phyloP scores from a whole-genome alignment of 37 sponge, comb jelly and placozoan species.

The Haliclona indistincta region DNA sequence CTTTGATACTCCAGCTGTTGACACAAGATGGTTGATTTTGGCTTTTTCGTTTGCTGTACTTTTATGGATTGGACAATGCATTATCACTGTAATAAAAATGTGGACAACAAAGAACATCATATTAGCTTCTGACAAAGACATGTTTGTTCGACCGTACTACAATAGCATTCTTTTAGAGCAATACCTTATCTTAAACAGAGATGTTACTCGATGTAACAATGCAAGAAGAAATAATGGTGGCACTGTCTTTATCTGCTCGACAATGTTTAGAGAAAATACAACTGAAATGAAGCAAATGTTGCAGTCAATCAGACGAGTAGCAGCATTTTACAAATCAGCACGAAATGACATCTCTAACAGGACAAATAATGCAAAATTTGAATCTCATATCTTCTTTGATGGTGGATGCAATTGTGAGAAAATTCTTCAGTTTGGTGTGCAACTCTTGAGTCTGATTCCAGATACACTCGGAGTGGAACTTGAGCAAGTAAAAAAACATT shows the following conservation, averaged over 20 bases:
- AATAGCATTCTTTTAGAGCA: slow-evolving; percentile 73
- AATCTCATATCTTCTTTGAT: slow-evolving; percentile 91
- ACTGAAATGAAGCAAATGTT: slow-evolving; percentile 81
- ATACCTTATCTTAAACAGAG: slow-evolving; percentile 67
- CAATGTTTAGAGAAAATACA: slow-evolving; percentile 82
- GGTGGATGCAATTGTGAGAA: slow-evolving; percentile 66
- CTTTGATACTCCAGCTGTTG: background rate
- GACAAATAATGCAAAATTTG: too few species aligned
- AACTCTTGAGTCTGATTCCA: slow-evolving; percentile 74
- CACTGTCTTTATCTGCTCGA: slow-evolving; percentile 89
- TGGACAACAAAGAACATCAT: slow-evolving; percentile 49
- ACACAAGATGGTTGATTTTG: background rate
- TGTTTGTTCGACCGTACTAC: slow-evolving; percentile 79
- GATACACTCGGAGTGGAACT: slow-evolving; percentile 52
- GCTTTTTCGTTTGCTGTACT: slow-evolving; percentile 13
- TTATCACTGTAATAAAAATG: slow-evolving; percentile 50
- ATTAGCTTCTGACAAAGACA: slow-evolving; percentile 61
- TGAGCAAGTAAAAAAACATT: slow-evolving; percentile 22
- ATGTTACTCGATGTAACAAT: background rate
- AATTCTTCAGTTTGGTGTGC: slow-evolving; percentile 60
- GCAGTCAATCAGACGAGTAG: slow-evolving; percentile 68
- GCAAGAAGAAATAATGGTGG: background rate
- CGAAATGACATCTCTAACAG: too few species aligned
- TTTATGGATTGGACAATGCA: slow-evolving; percentile 59
- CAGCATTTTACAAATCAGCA: slow-evolving; percentile 20